Conservation (phyloP, 2,113 vertebrate species). For the Aphelocoma coerulescens region DNA sequence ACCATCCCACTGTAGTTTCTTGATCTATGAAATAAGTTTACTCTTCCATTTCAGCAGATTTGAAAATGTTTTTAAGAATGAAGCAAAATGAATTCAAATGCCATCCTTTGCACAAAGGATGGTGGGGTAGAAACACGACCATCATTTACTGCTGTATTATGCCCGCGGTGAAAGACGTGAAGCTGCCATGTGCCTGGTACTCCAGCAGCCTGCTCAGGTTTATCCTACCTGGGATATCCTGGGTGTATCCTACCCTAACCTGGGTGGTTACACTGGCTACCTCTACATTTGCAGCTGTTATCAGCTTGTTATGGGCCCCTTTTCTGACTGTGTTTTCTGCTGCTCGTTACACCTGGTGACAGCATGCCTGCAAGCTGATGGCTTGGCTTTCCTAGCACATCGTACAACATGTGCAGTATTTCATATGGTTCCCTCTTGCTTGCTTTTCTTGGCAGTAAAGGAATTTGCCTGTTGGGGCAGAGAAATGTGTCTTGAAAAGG, state of each 20-base stretch:
- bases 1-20: neutral
- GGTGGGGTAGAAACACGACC: neutral
- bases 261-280: neutral
- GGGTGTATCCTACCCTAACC: neutral
- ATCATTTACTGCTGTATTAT: neutral
- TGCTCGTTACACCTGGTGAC: neutral
- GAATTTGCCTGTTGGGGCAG: neutral
- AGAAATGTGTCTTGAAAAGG: slow-evolving; percentile 27
- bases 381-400: neutral
- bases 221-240: neutral
- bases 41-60: neutral
- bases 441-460: slow-evolving; percentile 51
- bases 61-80: neutral
- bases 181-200: neutral
- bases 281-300: neutral
- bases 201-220: neutral
- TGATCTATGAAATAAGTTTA: neutral
- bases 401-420: neutral
- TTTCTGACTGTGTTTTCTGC: neutral
- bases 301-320: neutral
- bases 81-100: neutral
- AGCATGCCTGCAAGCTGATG: neutral
- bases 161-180: neutral
- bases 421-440: neutral
- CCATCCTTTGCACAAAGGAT: neutral